Evolutionary conservation across 92 coral and sea anemone genomes (phyloP).

Genomic region (Montipora capitata): DNA sequence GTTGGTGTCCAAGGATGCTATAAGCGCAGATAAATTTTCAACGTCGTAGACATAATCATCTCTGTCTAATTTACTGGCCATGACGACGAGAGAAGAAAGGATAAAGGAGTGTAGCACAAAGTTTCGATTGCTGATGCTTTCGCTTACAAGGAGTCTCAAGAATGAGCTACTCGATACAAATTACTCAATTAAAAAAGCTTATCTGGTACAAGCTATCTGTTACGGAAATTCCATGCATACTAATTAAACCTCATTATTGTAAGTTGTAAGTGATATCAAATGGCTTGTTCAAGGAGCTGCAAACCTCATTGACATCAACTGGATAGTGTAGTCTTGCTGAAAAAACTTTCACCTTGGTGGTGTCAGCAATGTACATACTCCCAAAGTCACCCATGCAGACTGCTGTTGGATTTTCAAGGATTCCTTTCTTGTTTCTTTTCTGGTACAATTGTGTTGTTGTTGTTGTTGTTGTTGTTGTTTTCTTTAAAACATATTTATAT

Average conservation of each 20-base stretch:
- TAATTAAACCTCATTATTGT: background rate
- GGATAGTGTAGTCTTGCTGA: constrained; percentile 27
- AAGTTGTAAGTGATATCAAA: constrained; percentile 10
- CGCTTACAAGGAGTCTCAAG: constrained; percentile 31
- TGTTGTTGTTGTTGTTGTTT: no score
- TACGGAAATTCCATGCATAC: constrained; percentile 26
- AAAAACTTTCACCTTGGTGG: constrained; percentile 22
- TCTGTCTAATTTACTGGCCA: constrained; percentile 15
- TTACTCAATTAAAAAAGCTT: background rate
- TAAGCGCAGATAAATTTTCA: background rate
- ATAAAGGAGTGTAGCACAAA: constrained; percentile 19
- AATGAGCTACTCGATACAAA: constrained; percentile 21
- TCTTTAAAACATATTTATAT: no score
- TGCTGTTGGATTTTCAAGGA: constrained; percentile 22
- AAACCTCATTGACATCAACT: constrained; percentile 41
- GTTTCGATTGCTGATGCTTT: constrained; percentile 7
- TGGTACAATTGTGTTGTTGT: constrained; percentile 31
- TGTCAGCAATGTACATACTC: constrained; percentile 11
- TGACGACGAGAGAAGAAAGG: background rate
- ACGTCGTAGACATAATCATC: constrained; percentile 13
- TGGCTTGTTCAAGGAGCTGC: constrained; percentile 14
- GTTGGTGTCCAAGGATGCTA: constrained; percentile 31
- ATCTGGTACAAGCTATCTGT: constrained; percentile 25
- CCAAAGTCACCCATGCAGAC: constrained; percentile 33
- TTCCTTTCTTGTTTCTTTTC: constrained; percentile 45